phyloP scores from a whole-genome alignment of 1,140 invertebrate genomes.

The Dreissena rostriformis region DNA sequence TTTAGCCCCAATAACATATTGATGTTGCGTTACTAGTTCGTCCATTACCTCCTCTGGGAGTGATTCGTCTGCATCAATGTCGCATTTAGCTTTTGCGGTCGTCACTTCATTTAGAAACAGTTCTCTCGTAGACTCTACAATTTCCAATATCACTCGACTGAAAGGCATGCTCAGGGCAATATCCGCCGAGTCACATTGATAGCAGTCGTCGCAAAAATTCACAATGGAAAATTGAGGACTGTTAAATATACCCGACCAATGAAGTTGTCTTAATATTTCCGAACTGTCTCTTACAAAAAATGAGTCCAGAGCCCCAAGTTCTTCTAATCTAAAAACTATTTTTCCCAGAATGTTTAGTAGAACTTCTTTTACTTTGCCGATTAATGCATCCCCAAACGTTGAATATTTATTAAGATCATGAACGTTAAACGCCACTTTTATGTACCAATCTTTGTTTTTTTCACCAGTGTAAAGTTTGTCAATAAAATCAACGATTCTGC shows the following conservation, averaged over 20 bases:
- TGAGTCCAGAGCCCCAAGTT: conserved; percentile 13
- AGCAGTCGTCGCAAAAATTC: conserved; percentile 43
- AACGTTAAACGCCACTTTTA: conserved; percentile 35
- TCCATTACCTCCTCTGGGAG: conserved; percentile 16
- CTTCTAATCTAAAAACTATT: conserved; percentile 24
- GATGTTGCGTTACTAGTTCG: conserved; percentile 5
- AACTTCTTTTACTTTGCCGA: neutral
- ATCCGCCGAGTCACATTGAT: conserved; percentile 21
- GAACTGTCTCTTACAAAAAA: too few relatives aligned
- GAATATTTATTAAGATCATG: conserved; percentile 13
- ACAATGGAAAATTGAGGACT: conserved; percentile 7
- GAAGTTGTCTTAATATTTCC: too few relatives aligned
- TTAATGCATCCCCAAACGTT: conserved; percentile 30
- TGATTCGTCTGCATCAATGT: conserved; percentile 6
- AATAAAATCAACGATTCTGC: conserved; percentile 24
- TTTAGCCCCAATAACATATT: neutral
- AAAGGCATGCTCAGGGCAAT: conserved; percentile 22
- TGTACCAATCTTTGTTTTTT: conserved; percentile 20
- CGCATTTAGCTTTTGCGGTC: conserved; percentile 9
- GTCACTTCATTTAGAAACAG: conserved; percentile 13
- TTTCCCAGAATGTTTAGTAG: conserved; percentile 26
- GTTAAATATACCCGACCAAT: too few relatives aligned
- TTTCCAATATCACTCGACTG: conserved; percentile 8
- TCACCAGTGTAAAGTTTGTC: neutral
- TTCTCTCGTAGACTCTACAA: conserved; percentile 24